Conservation (phyloP, 2,888 invertebrate genomes). For the Sesamia inferens region DNA sequence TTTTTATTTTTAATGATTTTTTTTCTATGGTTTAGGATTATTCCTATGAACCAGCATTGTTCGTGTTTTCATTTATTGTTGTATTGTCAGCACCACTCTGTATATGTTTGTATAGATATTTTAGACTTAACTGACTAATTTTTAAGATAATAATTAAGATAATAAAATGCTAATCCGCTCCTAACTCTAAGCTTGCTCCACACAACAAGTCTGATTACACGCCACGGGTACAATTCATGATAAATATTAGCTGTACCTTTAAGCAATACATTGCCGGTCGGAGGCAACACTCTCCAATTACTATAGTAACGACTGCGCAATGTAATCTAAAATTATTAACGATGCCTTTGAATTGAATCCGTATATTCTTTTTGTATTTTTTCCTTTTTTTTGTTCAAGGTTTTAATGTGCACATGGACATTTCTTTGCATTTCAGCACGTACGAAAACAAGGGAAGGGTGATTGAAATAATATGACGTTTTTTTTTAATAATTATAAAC, state of each 20-base stretch:
- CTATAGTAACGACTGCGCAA: slow-evolving; percentile 29
- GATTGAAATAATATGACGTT: slow-evolving; percentile 2
- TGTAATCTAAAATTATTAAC: slow-evolving; percentile 44
- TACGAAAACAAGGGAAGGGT: neutral
- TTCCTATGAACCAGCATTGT: too few species aligned
- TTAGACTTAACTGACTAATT: too few species aligned
- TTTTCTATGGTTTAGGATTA: too few species aligned
- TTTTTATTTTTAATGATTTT: too few species aligned
- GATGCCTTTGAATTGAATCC: slow-evolving; percentile 1
- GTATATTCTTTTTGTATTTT: slow-evolving; percentile 4
- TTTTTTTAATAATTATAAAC: too few species aligned
- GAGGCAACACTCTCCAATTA: slow-evolving; percentile 26
- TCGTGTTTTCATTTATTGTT: too few species aligned
- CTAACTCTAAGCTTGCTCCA: slow-evolving; percentile 23
- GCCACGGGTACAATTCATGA: slow-evolving; percentile 51
- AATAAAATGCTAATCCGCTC: neutral
- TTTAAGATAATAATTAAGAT: too few species aligned
- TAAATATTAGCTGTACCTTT: slow-evolving; percentile 59
- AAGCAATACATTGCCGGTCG: slow-evolving; percentile 47
- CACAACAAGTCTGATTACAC: slow-evolving; percentile 47
- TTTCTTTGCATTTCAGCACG: slow-evolving; percentile 34
- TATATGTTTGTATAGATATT: too few species aligned
- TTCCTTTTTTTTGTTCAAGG: neutral
- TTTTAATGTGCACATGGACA: slow-evolving; percentile 14
- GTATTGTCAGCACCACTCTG: too few species aligned